phyloP scores from a whole-genome alignment of 1,140 invertebrate genomes.

The Gryon sp. region DNA sequence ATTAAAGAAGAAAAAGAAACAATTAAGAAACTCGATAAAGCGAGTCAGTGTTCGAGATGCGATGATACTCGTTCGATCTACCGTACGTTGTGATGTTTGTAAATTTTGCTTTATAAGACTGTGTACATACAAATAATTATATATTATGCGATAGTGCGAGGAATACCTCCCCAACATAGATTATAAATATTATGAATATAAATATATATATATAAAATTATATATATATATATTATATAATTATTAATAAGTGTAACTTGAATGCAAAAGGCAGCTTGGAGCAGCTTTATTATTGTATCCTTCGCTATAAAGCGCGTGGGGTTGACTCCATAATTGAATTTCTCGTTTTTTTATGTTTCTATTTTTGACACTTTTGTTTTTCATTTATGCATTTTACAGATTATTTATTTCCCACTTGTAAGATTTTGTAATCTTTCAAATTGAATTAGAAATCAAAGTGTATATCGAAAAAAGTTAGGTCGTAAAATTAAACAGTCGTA shows the following conservation, averaged over 20 bases:
- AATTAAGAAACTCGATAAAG: slow-evolving; percentile 42
- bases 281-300: slow-evolving; percentile 60
- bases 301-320: slow-evolving; percentile 47
- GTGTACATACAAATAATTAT: slow-evolving; percentile 76
- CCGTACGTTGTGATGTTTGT: slow-evolving; percentile 76
- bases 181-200: slow-evolving; percentile 62
- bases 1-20: slow-evolving; percentile 9
- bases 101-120: slow-evolving; percentile 80
- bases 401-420: too few species aligned
- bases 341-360: background rate
- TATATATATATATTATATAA: slow-evolving; percentile 50
- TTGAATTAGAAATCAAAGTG: too few species aligned
- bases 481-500: too few species aligned
- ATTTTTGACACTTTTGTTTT: slow-evolving; percentile 1
- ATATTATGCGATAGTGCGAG: slow-evolving; percentile 71
- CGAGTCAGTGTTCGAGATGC: slow-evolving; percentile 63
- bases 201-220: slow-evolving; percentile 37
- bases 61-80: slow-evolving; percentile 74
- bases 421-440: too few species aligned
- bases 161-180: slow-evolving; percentile 59
- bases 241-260: slow-evolving; percentile 59
- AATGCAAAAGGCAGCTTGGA: slow-evolving; percentile 59
- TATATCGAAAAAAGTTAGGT: too few species aligned
- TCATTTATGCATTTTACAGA: too few species aligned
- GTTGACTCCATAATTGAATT: slow-evolving; percentile 54